Base-by-base conservation (phyloP, 2,888 invertebrate genomes). In the Perdita meconis region DNA sequence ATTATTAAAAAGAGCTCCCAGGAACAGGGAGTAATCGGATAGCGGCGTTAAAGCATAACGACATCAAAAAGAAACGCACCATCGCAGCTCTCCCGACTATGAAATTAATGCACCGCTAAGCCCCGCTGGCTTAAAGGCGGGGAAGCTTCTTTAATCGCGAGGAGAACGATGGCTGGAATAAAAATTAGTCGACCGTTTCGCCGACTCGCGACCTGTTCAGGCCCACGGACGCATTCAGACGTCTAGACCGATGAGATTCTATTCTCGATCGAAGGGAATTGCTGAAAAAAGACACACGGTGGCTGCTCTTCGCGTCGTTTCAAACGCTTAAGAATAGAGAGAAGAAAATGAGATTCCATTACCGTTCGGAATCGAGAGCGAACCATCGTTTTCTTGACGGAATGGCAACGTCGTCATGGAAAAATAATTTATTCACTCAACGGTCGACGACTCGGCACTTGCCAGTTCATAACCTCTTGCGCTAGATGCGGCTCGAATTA, bases 311-410 rank as follows among this genome's bases (percentile, higher is more conserved):
- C 38, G 26, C 44, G n/a, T n/a, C n/a, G n/a, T n/a, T 59, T 34
- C 44, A 44, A 53, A 50, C n/a, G 34, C 6, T 40, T 22, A n/a
- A 22, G 16, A 47, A 44, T 30, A 13, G 47, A 61, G 50, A 53
- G 34, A 51, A 44, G 34, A 24, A 77, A 70, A 80, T 74, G 36
- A 71, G 73, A 80, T 80, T 79, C 75, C 81, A 69, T 81, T 78
- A 66, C 55, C 38, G 19, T 19, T 16, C 16, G 44, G 44, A 44
- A 44, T 44, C 44, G 10, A 19, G n/a, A 16, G n/a, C 44, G 44
- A 16, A 16, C 44, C 44, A n/a, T n/a, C n/a, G n/a, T n/a, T n/a
- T n/a, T n/a, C n/a, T n/a, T n/a, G n/a, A n/a, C n/a, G n/a, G n/a
- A n/a, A n/a, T n/a, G n/a, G n/a, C n/a, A n/a, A n/a, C n/a, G n/a